Evolutionary conservation across 2,797 vertebrate species (phyloP).

Genomic region (Lacerta agilis): DNA sequence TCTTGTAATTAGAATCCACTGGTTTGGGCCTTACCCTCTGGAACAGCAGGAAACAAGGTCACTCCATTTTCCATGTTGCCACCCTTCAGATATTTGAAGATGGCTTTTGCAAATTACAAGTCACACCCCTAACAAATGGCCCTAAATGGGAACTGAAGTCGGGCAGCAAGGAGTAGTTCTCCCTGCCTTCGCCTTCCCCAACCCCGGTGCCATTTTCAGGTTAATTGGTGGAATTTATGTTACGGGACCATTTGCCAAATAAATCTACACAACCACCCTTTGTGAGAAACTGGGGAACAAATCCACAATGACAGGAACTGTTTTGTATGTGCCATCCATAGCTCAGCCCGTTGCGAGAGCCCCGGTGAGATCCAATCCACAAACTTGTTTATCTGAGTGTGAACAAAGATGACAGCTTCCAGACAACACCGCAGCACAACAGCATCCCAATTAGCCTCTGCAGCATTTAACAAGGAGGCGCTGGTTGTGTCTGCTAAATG

Average conservation of each 20-base stretch:
- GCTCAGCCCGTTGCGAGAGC: conserved; percentile 31
- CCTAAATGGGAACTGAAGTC: not conserved
- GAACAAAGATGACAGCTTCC: conserved; percentile 51
- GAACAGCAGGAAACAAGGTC: no score
- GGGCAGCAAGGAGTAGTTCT: not conserved
- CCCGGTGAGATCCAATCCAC: conserved; percentile 3
- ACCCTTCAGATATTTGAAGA: no score
- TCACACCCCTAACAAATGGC: not conserved
- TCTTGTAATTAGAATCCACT: no score
- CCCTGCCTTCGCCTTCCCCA: not conserved
- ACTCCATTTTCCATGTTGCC: no score
- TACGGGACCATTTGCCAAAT: not conserved
- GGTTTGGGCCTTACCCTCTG: no score
- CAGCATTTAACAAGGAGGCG: conserved; percentile 38
- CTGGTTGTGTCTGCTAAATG: conserved; percentile 26
- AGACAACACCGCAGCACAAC: conserved; percentile 30
- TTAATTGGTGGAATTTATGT: not conserved
- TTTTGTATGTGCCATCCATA: not conserved
- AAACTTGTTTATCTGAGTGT: conserved; percentile 45
- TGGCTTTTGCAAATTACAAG: not conserved
- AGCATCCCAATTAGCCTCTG: conserved; percentile 36
- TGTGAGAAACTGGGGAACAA: conserved; percentile 8
- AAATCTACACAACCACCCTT: not conserved
- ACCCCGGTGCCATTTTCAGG: not conserved
- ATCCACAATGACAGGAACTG: not conserved